phyloP scores from a whole-genome alignment of 1,140 invertebrate genomes.

The Mycetomoellerius zeteki region DNA sequence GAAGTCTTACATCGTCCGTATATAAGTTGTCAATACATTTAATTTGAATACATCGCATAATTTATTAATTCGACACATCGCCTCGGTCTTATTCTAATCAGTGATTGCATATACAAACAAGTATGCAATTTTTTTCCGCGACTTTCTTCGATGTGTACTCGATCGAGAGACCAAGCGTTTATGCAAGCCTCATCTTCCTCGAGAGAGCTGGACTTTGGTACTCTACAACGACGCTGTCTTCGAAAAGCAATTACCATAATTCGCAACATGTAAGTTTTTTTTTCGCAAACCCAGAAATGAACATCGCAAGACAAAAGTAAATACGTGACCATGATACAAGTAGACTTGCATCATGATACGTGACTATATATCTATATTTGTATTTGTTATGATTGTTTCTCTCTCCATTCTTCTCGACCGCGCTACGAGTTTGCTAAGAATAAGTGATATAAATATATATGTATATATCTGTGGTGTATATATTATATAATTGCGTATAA shows the following conservation, averaged over 20 bases:
- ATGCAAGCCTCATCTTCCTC: not conserved
- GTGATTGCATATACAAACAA: not conserved
- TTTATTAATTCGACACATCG: slow-evolving; percentile 33
- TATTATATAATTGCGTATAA: slow-evolving; percentile 72
- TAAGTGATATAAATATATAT: slow-evolving; percentile 58
- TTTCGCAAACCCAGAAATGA: slow-evolving; percentile 21
- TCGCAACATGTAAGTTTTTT: slow-evolving; percentile 10
- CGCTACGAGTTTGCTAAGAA: slow-evolving; percentile 69
- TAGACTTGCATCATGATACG: not conserved
- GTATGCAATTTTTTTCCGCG: not conserved
- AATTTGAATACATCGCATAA: slow-evolving; percentile 1
- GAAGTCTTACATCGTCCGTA: not conserved
- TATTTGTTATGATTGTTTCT: slow-evolving; percentile 51
- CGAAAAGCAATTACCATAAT: slow-evolving; percentile 21
- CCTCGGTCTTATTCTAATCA: not conserved
- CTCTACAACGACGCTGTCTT: slow-evolving; percentile 2
- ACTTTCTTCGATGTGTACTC: slow-evolving; percentile 26
- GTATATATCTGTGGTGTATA: slow-evolving; percentile 16
- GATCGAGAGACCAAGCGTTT: no score
- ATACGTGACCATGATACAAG: not conserved
- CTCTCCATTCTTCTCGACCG: slow-evolving; percentile 66
- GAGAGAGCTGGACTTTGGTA: not conserved
- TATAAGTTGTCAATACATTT: slow-evolving; percentile 12
- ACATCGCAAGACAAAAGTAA: slow-evolving; percentile 25
- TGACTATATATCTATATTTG: slow-evolving; percentile 50